These are phyloP conservation scores for Cosmorhoe ocellata DNA, from an alignment of 2,888 invertebrate species.

Conservation along the genomic window DNA sequence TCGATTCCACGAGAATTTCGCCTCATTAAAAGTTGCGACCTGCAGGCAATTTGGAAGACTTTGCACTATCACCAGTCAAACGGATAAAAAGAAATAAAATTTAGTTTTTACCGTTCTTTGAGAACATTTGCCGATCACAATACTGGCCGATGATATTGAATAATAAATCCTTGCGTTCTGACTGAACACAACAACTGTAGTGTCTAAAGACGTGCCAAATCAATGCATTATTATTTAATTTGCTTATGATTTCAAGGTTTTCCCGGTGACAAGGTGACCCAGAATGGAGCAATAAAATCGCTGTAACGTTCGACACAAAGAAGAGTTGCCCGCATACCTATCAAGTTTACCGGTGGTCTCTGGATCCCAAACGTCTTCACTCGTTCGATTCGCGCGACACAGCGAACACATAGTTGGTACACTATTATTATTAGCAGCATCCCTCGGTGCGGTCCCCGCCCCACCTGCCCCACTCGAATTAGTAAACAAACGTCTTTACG, in stretches of 20 bases:
- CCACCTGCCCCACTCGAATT: conserved; percentile 81
- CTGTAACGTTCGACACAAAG: no score
- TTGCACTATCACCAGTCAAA: conserved; percentile 62
- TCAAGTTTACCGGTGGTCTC: neutral
- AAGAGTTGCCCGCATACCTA: no score
- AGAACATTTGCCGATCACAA: neutral
- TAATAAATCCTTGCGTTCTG: no score
- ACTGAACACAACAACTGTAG: no score
- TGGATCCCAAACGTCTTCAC: neutral
- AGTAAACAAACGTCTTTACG: conserved; percentile 83
- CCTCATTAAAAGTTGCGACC: conserved; percentile 83
- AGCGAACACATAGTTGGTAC: conserved; percentile 13
- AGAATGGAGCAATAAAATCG: no score
- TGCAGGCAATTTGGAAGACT: conserved; percentile 75
- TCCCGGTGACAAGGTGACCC: no score
- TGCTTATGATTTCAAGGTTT: no score
- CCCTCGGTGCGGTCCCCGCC: conserved; percentile 62
- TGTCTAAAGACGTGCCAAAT: no score
- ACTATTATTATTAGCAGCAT: conserved; percentile 72
- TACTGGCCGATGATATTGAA: neutral
- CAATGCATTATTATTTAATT: no score
- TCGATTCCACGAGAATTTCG: conserved; percentile 77
- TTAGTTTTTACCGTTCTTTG: conserved; percentile 13
- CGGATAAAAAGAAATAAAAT: conserved; percentile 17
- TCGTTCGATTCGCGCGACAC: neutral